Percentiles rank a stretch among this genome's conserved stretches.
These are phyloP conservation scores for Asobara japonica DNA, from an alignment of 1,140 invertebrate genomes.

Conservation along the genomic window DNA sequence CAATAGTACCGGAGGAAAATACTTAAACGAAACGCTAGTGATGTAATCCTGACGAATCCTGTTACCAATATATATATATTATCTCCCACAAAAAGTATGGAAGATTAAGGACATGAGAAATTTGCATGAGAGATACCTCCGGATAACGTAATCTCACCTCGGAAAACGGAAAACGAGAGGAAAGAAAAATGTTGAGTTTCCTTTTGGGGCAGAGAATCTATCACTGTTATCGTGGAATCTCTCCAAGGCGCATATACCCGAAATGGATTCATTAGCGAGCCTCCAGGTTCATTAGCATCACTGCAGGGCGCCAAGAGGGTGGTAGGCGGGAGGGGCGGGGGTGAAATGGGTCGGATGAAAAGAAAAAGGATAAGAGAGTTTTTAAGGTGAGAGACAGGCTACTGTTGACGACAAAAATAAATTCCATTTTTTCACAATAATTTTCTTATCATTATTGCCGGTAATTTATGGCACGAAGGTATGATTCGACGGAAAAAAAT, in stretches of 20 bases:
- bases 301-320: constrained; percentile 36
- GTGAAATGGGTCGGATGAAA: neutral
- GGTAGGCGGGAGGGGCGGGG: neutral
- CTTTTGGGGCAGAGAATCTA: constrained; percentile 39
- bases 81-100: neutral
- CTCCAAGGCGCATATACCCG: constrained; percentile 6
- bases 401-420: neutral
- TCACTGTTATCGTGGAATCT: constrained; percentile 49
- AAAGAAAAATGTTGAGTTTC: constrained; percentile 7
- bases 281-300: constrained; percentile 49
- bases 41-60: too few species aligned
- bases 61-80: too few species aligned
- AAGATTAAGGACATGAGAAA: constrained; percentile 5
- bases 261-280: constrained; percentile 53
- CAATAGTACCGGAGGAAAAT: too few species aligned
- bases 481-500: too few species aligned
- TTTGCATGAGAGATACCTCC: constrained; percentile 10
- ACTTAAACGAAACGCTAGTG: too few species aligned
- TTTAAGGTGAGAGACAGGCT: neutral
- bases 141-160: neutral
- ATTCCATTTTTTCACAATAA: too few species aligned
- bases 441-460: too few species aligned
- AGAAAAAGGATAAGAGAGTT: neutral
- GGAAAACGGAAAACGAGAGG: constrained; percentile 2
- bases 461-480: too few species aligned